Percentiles rank a stretch among this genome's conserved stretches.
phyloP scores from a whole-genome alignment of 2,113 vertebrate species.

The Dasypus novemcinctus region DNA sequence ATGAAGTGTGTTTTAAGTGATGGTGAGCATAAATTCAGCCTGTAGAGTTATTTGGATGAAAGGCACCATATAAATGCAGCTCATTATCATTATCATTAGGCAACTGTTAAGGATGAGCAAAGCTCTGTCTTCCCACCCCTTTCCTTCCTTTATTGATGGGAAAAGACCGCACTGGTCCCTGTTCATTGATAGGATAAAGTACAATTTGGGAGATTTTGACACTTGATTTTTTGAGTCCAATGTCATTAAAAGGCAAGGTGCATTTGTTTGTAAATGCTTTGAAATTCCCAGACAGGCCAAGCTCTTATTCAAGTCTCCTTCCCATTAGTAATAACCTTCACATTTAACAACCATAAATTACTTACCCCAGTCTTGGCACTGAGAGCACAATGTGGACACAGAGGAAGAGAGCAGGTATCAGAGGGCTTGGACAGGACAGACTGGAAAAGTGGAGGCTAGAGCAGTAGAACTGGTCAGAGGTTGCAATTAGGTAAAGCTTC shows the following conservation, averaged over 20 bases:
- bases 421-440: fast-evolving
- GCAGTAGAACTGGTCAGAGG: fast-evolving
- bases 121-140: not conserved
- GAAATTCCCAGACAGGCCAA: not conserved
- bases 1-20: constrained; percentile 30
- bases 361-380: not conserved
- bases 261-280: not conserved
- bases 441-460: fast-evolving
- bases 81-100: constrained; percentile 40
- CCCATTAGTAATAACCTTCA: not conserved
- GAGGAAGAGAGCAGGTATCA: fast-evolving
- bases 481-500: not conserved
- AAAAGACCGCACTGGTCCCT: not conserved
- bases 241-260: not conserved
- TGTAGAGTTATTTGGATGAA: constrained; percentile 21
- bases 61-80: not conserved
- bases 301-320: not conserved
- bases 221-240: not conserved
- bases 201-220: not conserved
- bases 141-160: constrained; percentile 50
- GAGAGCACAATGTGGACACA: fast-evolving
- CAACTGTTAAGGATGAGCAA: constrained; percentile 6
- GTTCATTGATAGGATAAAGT: not conserved
- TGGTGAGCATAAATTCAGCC: not conserved
- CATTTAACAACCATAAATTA: not conserved